Percentiles rank a stretch among this genome's conserved stretches.
These are phyloP conservation scores for Eunapius fragilis DNA, from an alignment of 37 sponge, comb jelly and placozoan genomes.

Conservation along the genomic window DNA sequence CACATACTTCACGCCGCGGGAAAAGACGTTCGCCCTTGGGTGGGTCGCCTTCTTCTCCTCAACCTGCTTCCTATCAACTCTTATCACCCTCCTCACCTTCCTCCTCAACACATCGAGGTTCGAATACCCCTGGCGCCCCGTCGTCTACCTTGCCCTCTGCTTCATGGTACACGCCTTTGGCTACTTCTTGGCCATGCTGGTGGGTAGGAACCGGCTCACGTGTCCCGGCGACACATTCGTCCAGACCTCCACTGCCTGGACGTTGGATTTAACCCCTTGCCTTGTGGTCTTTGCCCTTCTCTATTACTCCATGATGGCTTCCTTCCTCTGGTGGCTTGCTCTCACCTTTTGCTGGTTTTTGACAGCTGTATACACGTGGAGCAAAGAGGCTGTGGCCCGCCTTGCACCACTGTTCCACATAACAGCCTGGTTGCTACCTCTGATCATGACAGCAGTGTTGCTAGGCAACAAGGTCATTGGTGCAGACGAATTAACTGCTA, in stretches of 20 bases:
- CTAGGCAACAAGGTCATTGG: constrained; percentile 51
- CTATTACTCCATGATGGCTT: constrained; percentile 80
- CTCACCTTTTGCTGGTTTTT: constrained; percentile 91
- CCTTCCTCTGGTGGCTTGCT: constrained; percentile 89
- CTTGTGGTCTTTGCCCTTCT: constrained; percentile 59
- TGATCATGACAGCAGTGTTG: constrained; percentile 63
- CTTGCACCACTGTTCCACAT: constrained; percentile 77
- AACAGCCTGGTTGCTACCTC: constrained; percentile 78
- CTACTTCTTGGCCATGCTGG: constrained; percentile 61
- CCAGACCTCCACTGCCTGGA: constrained; percentile 31
- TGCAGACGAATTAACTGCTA: constrained; percentile 79
- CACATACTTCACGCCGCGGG: constrained; percentile 47
- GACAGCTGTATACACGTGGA: constrained; percentile 85
- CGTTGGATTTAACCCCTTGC: constrained; percentile 68
- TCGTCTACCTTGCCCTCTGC: constrained; percentile 76
- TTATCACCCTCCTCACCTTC: constrained; percentile 83
- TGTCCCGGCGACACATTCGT: constrained; percentile 58
- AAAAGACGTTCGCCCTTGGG: constrained; percentile 52
- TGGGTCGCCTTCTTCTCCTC: constrained; percentile 80
- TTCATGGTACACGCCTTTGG: constrained; percentile 74
- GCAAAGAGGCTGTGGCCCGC: constrained; percentile 78
- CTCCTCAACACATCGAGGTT: constrained; percentile 73
- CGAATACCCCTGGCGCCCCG: constrained; percentile 91
- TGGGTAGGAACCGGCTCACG: constrained; percentile 56
- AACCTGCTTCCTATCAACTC: constrained; percentile 81